These are phyloP conservation scores for Triplophysa siluroides DNA, from an alignment of 2,113 vertebrate genomes.

Conservation along the genomic window DNA sequence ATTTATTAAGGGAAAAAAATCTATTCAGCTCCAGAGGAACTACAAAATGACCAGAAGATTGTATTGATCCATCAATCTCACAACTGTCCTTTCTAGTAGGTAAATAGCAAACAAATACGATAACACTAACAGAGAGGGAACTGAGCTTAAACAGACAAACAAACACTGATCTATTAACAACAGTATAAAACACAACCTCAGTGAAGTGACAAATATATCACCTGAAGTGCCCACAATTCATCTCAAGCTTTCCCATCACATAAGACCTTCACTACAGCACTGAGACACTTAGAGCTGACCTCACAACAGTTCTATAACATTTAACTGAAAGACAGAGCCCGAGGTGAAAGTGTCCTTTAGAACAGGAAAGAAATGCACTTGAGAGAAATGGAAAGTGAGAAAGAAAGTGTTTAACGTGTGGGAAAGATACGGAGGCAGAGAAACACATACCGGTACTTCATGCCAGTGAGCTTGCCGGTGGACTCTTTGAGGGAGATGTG, in stretches of 20 bases:
- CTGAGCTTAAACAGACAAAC: background rate
- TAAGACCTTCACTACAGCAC: background rate
- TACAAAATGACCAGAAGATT: background rate
- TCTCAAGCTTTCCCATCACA: background rate
- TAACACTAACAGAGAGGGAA: background rate
- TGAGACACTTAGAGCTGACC: background rate
- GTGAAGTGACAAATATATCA: background rate
- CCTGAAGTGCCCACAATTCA: background rate
- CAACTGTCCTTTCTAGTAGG: background rate
- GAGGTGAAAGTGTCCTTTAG: background rate
- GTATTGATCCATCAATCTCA: background rate
- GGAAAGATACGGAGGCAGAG: background rate
- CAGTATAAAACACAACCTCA: background rate
- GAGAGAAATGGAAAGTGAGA: background rate
- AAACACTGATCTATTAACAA: background rate
- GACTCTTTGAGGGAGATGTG: conserved; percentile 99
- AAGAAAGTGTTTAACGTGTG: background rate
- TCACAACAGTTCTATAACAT: conserved; percentile 4
- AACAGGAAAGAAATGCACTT: background rate
- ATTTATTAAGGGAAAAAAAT: background rate
- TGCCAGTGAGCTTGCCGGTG: conserved; percentile 96
- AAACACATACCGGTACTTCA: conserved; percentile 95
- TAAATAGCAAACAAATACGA: background rate
- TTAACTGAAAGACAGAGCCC: background rate
- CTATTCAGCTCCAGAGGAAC: background rate